phyloP scores from a whole-genome alignment of 2,888 invertebrate species.

The Drosophila bunnanda region DNA sequence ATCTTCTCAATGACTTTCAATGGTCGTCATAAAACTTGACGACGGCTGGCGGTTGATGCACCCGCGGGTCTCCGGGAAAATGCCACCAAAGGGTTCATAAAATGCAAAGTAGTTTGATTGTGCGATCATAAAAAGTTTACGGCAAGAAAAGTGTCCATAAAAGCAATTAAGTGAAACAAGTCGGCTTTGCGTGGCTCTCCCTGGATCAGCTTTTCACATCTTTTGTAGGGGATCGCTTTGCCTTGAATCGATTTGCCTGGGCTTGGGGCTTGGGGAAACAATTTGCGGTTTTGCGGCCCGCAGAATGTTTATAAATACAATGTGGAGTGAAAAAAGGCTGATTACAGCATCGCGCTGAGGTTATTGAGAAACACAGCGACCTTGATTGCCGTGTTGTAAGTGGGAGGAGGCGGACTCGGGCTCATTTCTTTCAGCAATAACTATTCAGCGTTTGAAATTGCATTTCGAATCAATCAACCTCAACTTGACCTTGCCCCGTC shows the following conservation, averaged over 20 bases:
- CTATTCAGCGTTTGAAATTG: conserved; percentile 52
- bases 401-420: conserved; percentile 23
- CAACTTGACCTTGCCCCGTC: conserved; percentile 69
- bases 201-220: conserved; percentile 16
- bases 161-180: conserved; percentile 68
- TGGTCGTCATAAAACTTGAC: conserved; percentile 59
- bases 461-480: conserved; percentile 73
- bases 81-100: conserved; percentile 53
- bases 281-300: conserved; percentile 48
- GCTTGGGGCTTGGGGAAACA: conserved; percentile 24
- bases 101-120: conserved; percentile 70
- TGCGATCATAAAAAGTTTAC: conserved; percentile 65
- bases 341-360: conserved; percentile 35
- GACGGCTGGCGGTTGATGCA: conserved; percentile 35
- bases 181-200: conserved; percentile 28
- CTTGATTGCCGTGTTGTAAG: conserved; percentile 47
- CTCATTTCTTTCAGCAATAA: conserved; percentile 15
- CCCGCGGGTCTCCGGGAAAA: conserved; percentile 23
- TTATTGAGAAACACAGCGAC: conserved; percentile 38
- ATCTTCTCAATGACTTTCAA: conserved; percentile 53
- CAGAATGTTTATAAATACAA: conserved; percentile 38
- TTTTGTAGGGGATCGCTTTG: conserved; percentile 35
- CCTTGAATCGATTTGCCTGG: conserved; percentile 49
- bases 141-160: conserved; percentile 66
- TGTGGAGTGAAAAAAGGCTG: conserved; percentile 15